phyloP scores from a whole-genome alignment of 37 sponge, comb jelly and placozoan species.

The Crambe crambe region DNA sequence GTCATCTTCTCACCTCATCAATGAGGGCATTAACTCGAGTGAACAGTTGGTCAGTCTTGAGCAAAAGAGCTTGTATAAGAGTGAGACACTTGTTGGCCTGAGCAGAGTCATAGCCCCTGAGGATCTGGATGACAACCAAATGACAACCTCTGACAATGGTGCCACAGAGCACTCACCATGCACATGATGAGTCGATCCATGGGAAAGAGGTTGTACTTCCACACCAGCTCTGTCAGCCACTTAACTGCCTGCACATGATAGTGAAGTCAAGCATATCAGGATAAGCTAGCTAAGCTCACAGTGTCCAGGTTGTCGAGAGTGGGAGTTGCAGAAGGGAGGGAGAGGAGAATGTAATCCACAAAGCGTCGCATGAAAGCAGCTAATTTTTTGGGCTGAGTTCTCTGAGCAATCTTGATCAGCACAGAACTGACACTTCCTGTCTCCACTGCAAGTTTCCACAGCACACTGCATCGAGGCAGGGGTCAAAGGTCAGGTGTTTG shows the following conservation, averaged over 20 bases:
- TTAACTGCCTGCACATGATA: slow-evolving; percentile 28
- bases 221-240: slow-evolving; percentile 67
- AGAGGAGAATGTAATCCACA: slow-evolving; percentile 60
- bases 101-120: slow-evolving; percentile 56
- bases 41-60: slow-evolving; percentile 39
- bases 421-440: slow-evolving; percentile 32
- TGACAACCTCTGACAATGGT: no score
- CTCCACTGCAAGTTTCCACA: slow-evolving; percentile 69
- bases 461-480: slow-evolving; percentile 53
- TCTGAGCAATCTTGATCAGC: slow-evolving; percentile 46
- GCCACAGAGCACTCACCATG: slow-evolving; percentile 51
- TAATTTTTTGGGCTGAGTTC: slow-evolving; percentile 50
- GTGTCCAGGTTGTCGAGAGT: slow-evolving; percentile 17
- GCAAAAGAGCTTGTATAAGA: slow-evolving; percentile 51
- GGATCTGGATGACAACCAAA: background rate
- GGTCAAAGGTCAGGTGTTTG: background rate
- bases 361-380: slow-evolving; percentile 40
- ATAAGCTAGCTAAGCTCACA: slow-evolving; percentile 11
- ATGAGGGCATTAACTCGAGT: slow-evolving; percentile 56
- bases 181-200: slow-evolving; percentile 79
- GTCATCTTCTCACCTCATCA: slow-evolving; percentile 31
- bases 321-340: slow-evolving; percentile 30
- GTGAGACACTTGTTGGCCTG: slow-evolving; percentile 40
- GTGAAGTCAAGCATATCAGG: background rate
- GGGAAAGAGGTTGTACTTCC: slow-evolving; percentile 79